A percentile compares a stretch with the other conserved stretches of the same genome.
These are phyloP conservation scores for Meloidogyne floridensis DNA, from an alignment of 1,140 invertebrate species.

Conservation along the genomic window DNA sequence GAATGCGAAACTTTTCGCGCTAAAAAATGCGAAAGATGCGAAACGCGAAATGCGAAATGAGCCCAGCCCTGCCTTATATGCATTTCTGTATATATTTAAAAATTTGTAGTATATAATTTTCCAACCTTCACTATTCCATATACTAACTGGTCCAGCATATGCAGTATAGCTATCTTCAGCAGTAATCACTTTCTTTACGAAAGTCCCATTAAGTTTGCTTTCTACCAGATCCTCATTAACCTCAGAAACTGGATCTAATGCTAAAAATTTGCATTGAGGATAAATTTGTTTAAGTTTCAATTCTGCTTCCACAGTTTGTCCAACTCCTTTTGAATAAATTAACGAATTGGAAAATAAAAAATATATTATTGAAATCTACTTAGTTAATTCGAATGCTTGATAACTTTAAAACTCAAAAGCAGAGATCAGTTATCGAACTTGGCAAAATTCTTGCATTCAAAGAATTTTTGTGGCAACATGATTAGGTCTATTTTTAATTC, in stretches of 20 bases:
- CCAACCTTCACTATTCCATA: not conserved
- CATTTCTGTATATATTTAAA: no score
- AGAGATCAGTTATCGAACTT: no score
- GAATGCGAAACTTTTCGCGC: no score
- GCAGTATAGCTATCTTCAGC: conserved; percentile 9
- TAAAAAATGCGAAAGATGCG: no score
- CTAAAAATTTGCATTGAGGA: conserved; percentile 16
- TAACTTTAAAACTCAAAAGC: no score
- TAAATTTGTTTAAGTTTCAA: conserved; percentile 13
- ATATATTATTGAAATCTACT: no score
- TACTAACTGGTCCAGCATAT: not conserved
- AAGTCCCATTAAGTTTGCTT: conserved; percentile 18
- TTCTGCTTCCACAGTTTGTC: conserved; percentile 17
- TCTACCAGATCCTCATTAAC: conserved; percentile 7
- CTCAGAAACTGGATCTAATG: conserved; percentile 17
- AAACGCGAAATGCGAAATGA: no score
- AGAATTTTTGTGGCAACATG: no score
- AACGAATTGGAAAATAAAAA: not conserved
- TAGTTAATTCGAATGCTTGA: no score
- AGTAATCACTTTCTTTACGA: conserved; percentile 16
- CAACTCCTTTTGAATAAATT: conserved; percentile 1
- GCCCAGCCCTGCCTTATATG: no score
- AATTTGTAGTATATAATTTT: not conserved
- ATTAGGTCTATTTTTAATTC: no score
- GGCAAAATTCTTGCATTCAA: no score